Evolutionary conservation across 2,113 vertebrate genomes (phyloP).

Genomic region (Chaetodon trifascialis): DNA sequence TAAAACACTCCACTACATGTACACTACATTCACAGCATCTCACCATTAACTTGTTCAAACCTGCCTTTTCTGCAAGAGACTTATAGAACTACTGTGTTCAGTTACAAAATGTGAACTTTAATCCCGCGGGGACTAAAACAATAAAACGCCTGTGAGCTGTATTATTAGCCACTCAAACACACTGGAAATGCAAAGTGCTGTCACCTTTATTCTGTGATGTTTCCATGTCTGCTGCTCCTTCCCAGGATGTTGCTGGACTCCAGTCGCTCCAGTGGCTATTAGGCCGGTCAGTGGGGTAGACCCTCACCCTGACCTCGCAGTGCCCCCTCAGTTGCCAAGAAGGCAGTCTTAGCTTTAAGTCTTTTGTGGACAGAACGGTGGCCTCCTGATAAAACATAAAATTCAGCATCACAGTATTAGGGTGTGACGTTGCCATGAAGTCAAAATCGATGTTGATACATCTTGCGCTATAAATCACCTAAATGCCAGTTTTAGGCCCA

Average conservation of each 20-base stretch:
- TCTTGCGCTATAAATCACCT: no score
- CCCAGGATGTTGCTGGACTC: conserved; percentile 75
- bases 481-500: no score
- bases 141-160: neutral
- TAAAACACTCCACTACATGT: no score
- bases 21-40: neutral
- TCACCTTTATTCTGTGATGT: neutral
- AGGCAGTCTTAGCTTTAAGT: neutral
- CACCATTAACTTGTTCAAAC: neutral
- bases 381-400: conserved; percentile 44
- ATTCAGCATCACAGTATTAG: neutral
- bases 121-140: no score
- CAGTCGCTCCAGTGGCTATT: conserved; percentile 79
- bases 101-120: neutral
- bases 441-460: no score
- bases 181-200: neutral
- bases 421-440: neutral
- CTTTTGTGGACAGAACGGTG: rapidly evolving
- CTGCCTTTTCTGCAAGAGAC: neutral
- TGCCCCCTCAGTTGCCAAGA: neutral
- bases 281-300: rapidly evolving
- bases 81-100: neutral
- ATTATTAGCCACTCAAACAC: neutral
- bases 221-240: neutral
- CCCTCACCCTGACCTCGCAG: conserved; percentile 72